These are phyloP conservation scores for Acinonyx jubatus DNA, from an alignment of 2,113 vertebrate genomes.

Conservation along the genomic window DNA sequence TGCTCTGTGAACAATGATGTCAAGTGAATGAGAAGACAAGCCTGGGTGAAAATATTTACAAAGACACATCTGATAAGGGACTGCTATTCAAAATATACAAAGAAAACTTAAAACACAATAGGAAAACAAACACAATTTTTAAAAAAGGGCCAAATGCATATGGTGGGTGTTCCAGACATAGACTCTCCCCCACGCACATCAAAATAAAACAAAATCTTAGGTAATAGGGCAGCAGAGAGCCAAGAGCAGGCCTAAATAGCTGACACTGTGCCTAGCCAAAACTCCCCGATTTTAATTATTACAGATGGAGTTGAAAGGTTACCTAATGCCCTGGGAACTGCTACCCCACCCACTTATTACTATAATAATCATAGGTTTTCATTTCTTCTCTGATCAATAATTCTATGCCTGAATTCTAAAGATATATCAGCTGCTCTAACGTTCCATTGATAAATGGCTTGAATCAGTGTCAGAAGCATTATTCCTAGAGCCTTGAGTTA, in stretches of 20 bases:
- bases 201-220: not conserved
- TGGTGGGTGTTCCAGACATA: not conserved
- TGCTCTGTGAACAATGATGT: not conserved
- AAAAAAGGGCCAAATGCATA: not conserved
- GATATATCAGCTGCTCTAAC: slow-evolving; percentile 27
- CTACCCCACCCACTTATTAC: not conserved
- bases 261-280: not conserved
- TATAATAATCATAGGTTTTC: slow-evolving; percentile 14
- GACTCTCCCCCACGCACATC: not conserved
- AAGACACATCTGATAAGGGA: not conserved
- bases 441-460: slow-evolving; percentile 11
- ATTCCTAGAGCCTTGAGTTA: slow-evolving; percentile 17
- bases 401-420: slow-evolving; percentile 54
- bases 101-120: not conserved
- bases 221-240: not conserved
- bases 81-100: not conserved
- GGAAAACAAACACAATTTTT: not conserved
- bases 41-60: not conserved
- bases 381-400: slow-evolving; percentile 50
- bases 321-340: not conserved
- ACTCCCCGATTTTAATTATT: not conserved
- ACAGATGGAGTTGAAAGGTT: not conserved
- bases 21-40: not conserved
- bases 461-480: slow-evolving; percentile 42
- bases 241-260: not conserved